Percentiles rank a stretch among this genome's conserved stretches.
These are phyloP conservation scores for Drosophila guanche DNA, from an alignment of 1,140 invertebrate genomes.

Conservation along the genomic window DNA sequence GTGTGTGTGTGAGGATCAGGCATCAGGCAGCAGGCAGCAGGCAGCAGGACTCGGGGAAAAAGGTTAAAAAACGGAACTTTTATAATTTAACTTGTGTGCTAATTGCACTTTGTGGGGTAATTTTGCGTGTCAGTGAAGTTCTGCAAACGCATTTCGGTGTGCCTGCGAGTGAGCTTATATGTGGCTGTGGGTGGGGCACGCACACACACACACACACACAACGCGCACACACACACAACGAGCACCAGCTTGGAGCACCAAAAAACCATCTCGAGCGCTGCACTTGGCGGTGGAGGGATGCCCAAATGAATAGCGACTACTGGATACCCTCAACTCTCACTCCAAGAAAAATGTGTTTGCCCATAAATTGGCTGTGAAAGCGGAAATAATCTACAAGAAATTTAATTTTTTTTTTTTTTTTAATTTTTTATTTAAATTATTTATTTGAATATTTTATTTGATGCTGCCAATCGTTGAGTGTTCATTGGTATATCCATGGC, in stretches of 20 bases:
- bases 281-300: slow-evolving; percentile 19
- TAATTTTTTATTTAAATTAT: too few relatives aligned
- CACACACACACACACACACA: slow-evolving; percentile 4
- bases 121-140: slow-evolving; percentile 74
- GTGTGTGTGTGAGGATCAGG: slow-evolving; percentile 3
- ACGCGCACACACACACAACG: slow-evolving; percentile 5
- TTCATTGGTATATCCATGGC: too few relatives aligned
- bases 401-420: too few relatives aligned
- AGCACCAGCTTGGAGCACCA: slow-evolving; percentile 41
- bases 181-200: slow-evolving; percentile 11
- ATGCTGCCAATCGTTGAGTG: too few relatives aligned
- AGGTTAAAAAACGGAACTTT: slow-evolving; percentile 66
- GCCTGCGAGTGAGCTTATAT: slow-evolving; percentile 10
- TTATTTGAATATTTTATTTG: too few relatives aligned
- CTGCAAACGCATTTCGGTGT: slow-evolving; percentile 47
- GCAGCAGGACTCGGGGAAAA: slow-evolving; percentile 24
- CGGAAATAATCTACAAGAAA: too few relatives aligned
- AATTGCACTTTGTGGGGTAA: slow-evolving; percentile 75
- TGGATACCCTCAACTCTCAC: too few relatives aligned
- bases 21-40: background rate
- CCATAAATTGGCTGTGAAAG: too few relatives aligned
- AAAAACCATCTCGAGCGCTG: slow-evolving; percentile 31
- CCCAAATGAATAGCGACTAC: background rate
- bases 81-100: slow-evolving; percentile 76
- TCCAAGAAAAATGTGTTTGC: too few relatives aligned